Evolutionary conservation across 2,888 invertebrate species (phyloP).

Genomic region (Leistus spinibarbis): DNA sequence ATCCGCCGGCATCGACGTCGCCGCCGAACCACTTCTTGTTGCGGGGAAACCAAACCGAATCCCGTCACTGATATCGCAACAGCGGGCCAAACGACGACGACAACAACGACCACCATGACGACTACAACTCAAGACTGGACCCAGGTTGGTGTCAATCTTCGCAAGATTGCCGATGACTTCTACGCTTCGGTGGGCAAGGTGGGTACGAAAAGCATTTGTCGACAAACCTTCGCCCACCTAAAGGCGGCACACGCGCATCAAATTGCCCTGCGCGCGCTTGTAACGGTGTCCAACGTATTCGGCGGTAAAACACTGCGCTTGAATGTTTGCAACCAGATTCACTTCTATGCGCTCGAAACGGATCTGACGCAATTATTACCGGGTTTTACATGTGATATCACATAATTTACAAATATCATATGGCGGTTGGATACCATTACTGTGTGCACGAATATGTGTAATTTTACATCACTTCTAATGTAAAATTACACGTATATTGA

Average conservation of each 20-base stretch:
- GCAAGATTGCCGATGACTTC: slow-evolving; percentile 48
- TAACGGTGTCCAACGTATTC: background rate
- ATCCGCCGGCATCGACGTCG: slow-evolving; percentile 43
- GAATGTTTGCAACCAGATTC: background rate
- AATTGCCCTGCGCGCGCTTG: background rate
- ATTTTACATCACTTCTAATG: too few relatives aligned
- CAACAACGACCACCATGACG: slow-evolving; percentile 1
- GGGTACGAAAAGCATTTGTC: slow-evolving; percentile 39
- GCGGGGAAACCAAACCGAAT: slow-evolving; percentile 48
- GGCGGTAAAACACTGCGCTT: background rate
- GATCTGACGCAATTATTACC: too few relatives aligned
- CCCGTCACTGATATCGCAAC: slow-evolving; percentile 45
- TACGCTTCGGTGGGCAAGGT: slow-evolving; percentile 45
- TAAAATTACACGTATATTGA: too few relatives aligned
- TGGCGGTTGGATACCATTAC: background rate
- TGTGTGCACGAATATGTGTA: background rate
- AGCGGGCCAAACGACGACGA: slow-evolving; percentile 26
- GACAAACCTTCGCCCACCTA: background rate
- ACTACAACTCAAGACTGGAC: slow-evolving; percentile 46
- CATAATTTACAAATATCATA: too few relatives aligned
- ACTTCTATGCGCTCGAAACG: background rate
- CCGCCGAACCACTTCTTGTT: slow-evolving; percentile 44
- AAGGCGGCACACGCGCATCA: background rate
- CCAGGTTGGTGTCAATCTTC: slow-evolving; percentile 49
- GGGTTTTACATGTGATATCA: too few relatives aligned